Evolutionary conservation across 2,888 invertebrate species (phyloP), one percentile per base, ranked within the genome.

Genomic region (Orthonevra nobilis): DNA sequence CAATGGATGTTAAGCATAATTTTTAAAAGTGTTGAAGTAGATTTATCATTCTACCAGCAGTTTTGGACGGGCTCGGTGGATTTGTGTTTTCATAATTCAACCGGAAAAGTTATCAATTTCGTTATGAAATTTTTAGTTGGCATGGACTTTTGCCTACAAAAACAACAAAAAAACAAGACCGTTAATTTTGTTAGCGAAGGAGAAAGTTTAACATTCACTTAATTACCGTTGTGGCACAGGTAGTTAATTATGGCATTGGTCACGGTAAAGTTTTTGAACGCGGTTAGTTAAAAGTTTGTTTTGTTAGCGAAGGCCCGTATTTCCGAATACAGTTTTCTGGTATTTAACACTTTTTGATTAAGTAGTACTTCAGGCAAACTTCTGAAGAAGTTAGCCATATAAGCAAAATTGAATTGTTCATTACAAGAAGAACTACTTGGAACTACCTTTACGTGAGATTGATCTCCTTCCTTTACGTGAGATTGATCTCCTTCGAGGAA

Each of bases 1-100:
- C 52, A 15, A 17, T 36, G 60, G 64, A 66, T 79, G 66, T 30
- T 46, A 42, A 54, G 23, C 46, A 52, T 52, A 73, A 64, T 77
- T 64, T 54, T 36, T 4, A 52, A 77, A 81, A 82, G 82, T 82
- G 82, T 82, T 70, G 60, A 81, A 72, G 63, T 58, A 72, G 74
- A 82, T 82, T 81, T 81, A 82, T 82, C 70, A 81, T 40, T 28
- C 26, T 23, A 42, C 42, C 36, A 19, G 19, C 23, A 26, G 20
- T 34, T 36, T 14, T 12, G 19, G 46, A 30, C 26, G 19, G 6
- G 2, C 17, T 26, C 32, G 50, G 46, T 32, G 40, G 52, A 42
- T 61, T 68, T 50, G 28, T 38, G 54, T 54, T 63, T 46, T 42
- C 66, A 58, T 72, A 68, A 81, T 60, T 77, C 75, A 75, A 77